Evolutionary conservation across 1,140 invertebrate species (phyloP).

Genomic region (Trichonephila clavipes): DNA sequence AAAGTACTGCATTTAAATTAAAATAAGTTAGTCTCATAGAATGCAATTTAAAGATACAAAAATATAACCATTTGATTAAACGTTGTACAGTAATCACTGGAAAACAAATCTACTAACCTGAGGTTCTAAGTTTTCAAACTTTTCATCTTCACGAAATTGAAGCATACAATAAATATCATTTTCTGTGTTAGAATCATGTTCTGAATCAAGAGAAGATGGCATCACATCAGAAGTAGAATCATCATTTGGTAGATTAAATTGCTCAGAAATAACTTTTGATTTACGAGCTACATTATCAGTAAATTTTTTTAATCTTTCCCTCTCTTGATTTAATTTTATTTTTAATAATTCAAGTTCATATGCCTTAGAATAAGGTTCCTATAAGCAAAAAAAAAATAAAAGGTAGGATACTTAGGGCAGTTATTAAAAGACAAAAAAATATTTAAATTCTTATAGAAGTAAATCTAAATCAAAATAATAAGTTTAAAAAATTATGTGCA

Average conservation of each 20-base stretch:
- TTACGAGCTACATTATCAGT: neutral
- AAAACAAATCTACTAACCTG: neutral
- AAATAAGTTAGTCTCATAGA: neutral
- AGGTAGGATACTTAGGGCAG: too few relatives aligned
- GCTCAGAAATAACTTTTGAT: neutral
- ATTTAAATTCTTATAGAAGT: too few relatives aligned
- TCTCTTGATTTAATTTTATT: neutral
- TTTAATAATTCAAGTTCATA: neutral
- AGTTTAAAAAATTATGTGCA: too few relatives aligned
- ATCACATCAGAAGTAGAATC: neutral
- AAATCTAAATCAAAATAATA: too few relatives aligned
- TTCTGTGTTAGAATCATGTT: neutral
- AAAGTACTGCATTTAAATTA: conserved; percentile 31
- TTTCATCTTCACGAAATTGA: neutral
- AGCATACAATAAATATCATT: neutral
- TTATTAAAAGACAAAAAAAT: too few relatives aligned
- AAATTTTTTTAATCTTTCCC: neutral
- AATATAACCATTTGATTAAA: neutral
- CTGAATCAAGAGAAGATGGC: neutral
- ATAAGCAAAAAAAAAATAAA: neutral
- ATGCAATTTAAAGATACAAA: neutral
- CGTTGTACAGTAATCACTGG: neutral
- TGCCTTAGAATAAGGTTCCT: neutral
- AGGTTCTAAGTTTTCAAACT: neutral
- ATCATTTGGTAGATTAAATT: neutral